Evolutionary conservation across 2,797 vertebrate species (phyloP).

Genomic region (Pogonophryne albipinna): DNA sequence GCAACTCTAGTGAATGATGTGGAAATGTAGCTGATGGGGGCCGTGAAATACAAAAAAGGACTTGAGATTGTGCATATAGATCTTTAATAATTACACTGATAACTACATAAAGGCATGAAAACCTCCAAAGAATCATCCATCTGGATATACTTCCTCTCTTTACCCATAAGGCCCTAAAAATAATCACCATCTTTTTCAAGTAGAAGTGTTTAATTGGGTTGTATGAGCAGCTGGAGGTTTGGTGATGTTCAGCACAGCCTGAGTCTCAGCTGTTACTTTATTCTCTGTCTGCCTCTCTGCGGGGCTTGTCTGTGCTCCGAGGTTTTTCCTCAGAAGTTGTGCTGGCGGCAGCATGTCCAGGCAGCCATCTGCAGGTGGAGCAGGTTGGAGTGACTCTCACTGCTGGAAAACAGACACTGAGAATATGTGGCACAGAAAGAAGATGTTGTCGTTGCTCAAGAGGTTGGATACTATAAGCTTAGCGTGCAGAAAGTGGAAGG

Average conservation of each 20-base stretch:
- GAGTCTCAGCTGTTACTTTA: slow-evolving; percentile 84
- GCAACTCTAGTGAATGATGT: slow-evolving; percentile 78
- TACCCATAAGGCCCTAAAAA: slow-evolving; percentile 86
- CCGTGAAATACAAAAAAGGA: slow-evolving; percentile 70
- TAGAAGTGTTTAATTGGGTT: slow-evolving; percentile 86
- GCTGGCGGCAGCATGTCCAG: slow-evolving; percentile 72
- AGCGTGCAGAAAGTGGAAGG: slow-evolving; percentile 18
- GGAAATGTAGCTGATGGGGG: slow-evolving; percentile 80
- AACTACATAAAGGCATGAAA: slow-evolving; percentile 83
- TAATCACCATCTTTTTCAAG: slow-evolving; percentile 87
- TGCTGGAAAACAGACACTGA: slow-evolving; percentile 45
- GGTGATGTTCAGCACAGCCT: slow-evolving; percentile 82
- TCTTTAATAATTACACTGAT: slow-evolving; percentile 85
- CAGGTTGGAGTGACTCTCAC: slow-evolving; percentile 56
- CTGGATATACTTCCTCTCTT: slow-evolving; percentile 86
- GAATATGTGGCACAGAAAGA: slow-evolving; percentile 32
- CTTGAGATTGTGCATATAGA: slow-evolving; percentile 81
- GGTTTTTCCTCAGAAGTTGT: slow-evolving; percentile 75
- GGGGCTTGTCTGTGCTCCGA: slow-evolving; percentile 74
- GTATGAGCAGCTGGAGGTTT: slow-evolving; percentile 85
- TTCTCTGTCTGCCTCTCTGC: slow-evolving; percentile 78
- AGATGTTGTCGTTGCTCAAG: slow-evolving; percentile 14
- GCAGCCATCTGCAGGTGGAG: slow-evolving; percentile 77
- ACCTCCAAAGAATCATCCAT: slow-evolving; percentile 81
- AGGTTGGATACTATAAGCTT: slow-evolving; percentile 26